These are phyloP conservation scores for Nixonia krombeini DNA, from an alignment of 1,140 invertebrate genomes.

Conservation along the genomic window DNA sequence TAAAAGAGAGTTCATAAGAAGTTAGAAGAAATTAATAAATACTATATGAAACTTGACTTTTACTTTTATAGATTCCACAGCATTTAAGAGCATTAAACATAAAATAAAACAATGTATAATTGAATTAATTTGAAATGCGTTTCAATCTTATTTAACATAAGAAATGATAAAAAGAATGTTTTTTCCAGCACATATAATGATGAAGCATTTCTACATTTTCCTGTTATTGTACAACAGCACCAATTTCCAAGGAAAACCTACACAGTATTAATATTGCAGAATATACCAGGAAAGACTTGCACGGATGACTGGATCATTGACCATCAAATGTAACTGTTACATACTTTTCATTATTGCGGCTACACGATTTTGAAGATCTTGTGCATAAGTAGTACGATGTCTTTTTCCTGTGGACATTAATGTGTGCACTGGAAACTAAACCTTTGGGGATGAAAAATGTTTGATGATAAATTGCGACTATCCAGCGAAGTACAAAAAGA, in stretches of 20 bases:
- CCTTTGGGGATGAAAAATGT: too few species aligned
- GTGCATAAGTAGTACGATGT: slow-evolving; percentile 71
- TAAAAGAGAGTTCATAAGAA: slow-evolving; percentile 17
- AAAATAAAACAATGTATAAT: too few species aligned
- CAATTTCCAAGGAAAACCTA: slow-evolving; percentile 12
- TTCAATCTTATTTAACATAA: too few species aligned
- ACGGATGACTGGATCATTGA: too few species aligned
- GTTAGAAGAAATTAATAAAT: too few species aligned
- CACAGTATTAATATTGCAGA: slow-evolving; percentile 6
- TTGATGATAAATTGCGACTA: too few species aligned
- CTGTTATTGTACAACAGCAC: slow-evolving; percentile 6
- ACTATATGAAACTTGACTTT: too few species aligned
- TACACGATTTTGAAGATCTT: slow-evolving; percentile 73
- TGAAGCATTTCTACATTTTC: slow-evolving; percentile 43
- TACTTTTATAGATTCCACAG: too few species aligned
- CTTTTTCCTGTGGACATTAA: slow-evolving; percentile 70
- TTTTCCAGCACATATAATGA: background rate
- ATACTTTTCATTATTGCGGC: slow-evolving; percentile 73
- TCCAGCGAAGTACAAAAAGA: too few species aligned
- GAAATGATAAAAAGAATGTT: too few species aligned
- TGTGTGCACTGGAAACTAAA: slow-evolving; percentile 45
- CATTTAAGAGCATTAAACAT: background rate
- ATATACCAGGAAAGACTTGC: slow-evolving; percentile 25
- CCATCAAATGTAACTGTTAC: slow-evolving; percentile 63
- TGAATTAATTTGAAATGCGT: too few species aligned